Evolutionary conservation across 2,797 vertebrate species (phyloP).

Genomic region (Darevskia mixta): DNA sequence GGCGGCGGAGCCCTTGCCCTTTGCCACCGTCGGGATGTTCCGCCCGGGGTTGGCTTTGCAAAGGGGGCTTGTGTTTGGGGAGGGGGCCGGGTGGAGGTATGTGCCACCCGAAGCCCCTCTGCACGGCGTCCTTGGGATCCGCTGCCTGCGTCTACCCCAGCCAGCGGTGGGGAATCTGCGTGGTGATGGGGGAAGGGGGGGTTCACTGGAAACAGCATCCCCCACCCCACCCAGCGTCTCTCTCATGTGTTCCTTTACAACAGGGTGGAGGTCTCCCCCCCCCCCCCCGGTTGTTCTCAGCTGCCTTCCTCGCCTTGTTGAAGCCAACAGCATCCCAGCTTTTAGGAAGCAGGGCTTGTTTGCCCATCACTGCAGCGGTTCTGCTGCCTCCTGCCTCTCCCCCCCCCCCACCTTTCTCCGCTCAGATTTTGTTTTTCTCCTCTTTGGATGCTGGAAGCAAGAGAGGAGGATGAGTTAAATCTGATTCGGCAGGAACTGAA

Average conservation of each 20-base stretch:
- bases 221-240: too few relatives aligned
- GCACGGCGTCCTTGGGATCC: too few relatives aligned
- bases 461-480: constrained; percentile 9
- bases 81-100: not conserved
- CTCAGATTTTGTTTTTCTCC: constrained; percentile 25
- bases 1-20: too few relatives aligned
- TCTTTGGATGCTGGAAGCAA: not conserved
- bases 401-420: constrained; percentile 16
- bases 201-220: not conserved
- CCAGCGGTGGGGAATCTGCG: not conserved
- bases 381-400: not conserved
- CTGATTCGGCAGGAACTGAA: not conserved
- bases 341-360: too few relatives aligned
- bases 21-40: not conserved
- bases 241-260: too few relatives aligned
- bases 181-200: too few relatives aligned
- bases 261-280: too few relatives aligned
- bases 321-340: too few relatives aligned
- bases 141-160: not conserved
- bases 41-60: not conserved
- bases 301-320: too few relatives aligned
- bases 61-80: not conserved
- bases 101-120: too few relatives aligned
- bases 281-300: too few relatives aligned
- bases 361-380: not conserved